These are phyloP conservation scores for Pogonomyrmex barbatus DNA, from an alignment of 1,140 invertebrate species.

Conservation along the genomic window DNA sequence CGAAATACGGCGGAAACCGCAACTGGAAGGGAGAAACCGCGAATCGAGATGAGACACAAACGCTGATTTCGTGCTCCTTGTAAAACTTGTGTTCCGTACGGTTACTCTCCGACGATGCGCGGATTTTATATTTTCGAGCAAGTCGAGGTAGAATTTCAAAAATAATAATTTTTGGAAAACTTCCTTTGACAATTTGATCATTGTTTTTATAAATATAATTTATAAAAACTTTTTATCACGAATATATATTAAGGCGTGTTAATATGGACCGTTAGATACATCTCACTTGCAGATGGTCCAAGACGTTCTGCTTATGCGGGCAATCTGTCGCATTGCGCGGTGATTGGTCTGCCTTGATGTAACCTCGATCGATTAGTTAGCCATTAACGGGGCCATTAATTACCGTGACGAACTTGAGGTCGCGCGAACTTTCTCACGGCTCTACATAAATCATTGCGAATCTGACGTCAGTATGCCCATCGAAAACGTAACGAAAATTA, in stretches of 20 bases:
- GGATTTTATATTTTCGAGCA: not conserved
- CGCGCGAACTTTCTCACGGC: slow-evolving; percentile 45
- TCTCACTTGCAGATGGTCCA: not conserved
- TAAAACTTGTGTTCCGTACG: not conserved
- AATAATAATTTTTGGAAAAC: not conserved
- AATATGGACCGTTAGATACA: slow-evolving; percentile 33
- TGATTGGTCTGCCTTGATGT: slow-evolving; percentile 59
- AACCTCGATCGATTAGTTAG: slow-evolving; percentile 61
- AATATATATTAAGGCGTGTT: not conserved
- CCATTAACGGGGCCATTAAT: slow-evolving; percentile 57
- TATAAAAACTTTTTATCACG: not conserved
- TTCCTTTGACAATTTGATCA: not conserved
- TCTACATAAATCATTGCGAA: slow-evolving; percentile 58
- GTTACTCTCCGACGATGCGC: not conserved
- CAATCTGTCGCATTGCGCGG: slow-evolving; percentile 63
- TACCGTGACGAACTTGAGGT: slow-evolving; percentile 56
- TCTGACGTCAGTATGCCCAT: slow-evolving; percentile 43
- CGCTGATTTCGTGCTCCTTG: not conserved
- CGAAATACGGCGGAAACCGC: not conserved
- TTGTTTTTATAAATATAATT: not conserved
- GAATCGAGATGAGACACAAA: not conserved
- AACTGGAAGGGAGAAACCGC: not conserved
- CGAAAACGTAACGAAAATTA: slow-evolving; percentile 30
- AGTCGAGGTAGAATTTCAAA: not conserved
- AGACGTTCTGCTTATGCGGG: slow-evolving; percentile 52